Evolutionary conservation across 2,797 vertebrate genomes (phyloP).

Genomic region (Sebastes kiyomatsui): DNA sequence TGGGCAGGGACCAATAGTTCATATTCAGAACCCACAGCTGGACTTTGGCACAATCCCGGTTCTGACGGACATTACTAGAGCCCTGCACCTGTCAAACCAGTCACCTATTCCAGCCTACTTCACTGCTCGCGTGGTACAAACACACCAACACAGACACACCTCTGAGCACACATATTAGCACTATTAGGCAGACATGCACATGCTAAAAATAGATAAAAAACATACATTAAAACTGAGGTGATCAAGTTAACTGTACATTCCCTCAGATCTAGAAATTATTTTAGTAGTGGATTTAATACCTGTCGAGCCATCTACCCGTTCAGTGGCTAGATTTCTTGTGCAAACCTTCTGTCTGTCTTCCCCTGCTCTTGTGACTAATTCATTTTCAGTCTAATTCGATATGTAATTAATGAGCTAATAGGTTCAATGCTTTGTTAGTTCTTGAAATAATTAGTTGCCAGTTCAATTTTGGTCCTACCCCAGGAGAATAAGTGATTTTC

Average conservation of each 20-base stretch:
- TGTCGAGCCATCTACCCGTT: neutral
- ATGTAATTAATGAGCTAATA: conserved; percentile 54
- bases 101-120: conserved; percentile 83
- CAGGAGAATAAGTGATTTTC: conserved; percentile 15
- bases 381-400: conserved; percentile 44
- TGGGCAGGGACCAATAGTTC: conserved; percentile 86
- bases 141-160: neutral
- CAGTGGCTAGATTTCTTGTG: neutral
- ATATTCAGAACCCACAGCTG: conserved; percentile 70
- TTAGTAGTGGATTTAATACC: neutral
- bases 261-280: neutral
- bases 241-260: neutral
- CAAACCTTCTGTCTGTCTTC: conserved; percentile 3
- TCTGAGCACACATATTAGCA: neutral
- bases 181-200: neutral
- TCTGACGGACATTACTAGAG: conserved; percentile 76
- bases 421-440: conserved; percentile 37
- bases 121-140: conserved; percentile 80
- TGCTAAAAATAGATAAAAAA: neutral
- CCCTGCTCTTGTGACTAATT: conserved; percentile 30
- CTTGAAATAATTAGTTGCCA: conserved; percentile 53
- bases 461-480: conserved; percentile 5
- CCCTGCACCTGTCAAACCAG: conserved; percentile 83
- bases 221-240: neutral
- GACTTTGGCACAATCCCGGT: conserved; percentile 87